Evolutionary conservation across 2,888 invertebrate genomes (phyloP), one percentile per base, ranked within the genome.

Genomic region (Priocnemis perturbator): DNA sequence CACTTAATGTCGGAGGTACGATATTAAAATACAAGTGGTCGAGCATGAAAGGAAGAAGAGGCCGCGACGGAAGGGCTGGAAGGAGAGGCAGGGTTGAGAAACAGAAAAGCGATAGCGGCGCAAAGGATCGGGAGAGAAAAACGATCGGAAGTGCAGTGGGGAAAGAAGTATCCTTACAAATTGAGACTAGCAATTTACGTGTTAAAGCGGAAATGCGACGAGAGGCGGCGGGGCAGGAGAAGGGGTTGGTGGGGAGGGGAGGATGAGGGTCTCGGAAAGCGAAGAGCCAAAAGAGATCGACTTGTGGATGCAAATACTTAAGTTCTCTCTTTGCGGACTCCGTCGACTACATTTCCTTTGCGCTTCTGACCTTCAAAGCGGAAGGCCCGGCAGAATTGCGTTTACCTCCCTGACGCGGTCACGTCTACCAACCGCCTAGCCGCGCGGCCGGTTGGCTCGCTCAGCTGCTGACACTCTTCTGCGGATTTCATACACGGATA

Each of bases 171-270:
- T 48, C 66, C 48, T 53, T 44, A 44, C 56, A 63, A 62, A 59
- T 59, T 70, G 68, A 68, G 68, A 59, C 57, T 52, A 50, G 66
- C 70, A 77, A 76, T 77, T 76, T 76, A 68, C 66, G 76, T 71
- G 67, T 76, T 72, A 69, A 76, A 67, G 67, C 63, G 67, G 52
- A 71, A 77, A 68, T 68, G 67, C 65, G 68, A 62, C 37, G 37
- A 11, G 37, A 11, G 37, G 1, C 37, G 4, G 37, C 7, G 1
- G 14, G 37, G 37, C 14, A 37, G 37, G 37, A 1, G 37, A 3
- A 11, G 37, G 37, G 37, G 37, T 3, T 26, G 55, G 66, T 48
- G 60, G 45, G 59, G 64, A 60, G n/a, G 50, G 26, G 7, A 26
- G 26, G 26, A 26, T 9, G 52, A 52, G 17, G 53, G 23, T 60